phyloP scores from a whole-genome alignment of 2,797 vertebrate genomes.

The Lateolabrax maculatus region DNA sequence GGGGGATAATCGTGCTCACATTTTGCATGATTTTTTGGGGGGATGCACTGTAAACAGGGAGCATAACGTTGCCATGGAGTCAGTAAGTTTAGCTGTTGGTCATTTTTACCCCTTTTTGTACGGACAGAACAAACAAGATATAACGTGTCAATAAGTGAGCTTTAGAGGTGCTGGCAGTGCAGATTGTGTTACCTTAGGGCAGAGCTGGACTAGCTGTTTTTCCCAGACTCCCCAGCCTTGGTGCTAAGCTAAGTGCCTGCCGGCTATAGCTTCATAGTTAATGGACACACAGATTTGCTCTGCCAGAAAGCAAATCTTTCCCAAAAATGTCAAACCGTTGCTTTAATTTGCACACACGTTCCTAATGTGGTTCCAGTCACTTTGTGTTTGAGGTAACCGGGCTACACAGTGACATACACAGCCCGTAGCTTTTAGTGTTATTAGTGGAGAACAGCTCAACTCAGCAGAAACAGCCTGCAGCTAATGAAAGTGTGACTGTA shows the following conservation, averaged over 20 bases:
- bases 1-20: neutral
- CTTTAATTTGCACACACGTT: neutral
- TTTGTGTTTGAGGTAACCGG: constrained; percentile 46
- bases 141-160: too few species aligned
- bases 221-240: neutral
- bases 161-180: too few species aligned
- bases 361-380: constrained; percentile 10
- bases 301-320: constrained; percentile 1
- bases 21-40: neutral
- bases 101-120: too few species aligned
- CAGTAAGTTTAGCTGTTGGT: neutral
- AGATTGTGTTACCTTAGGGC: too few species aligned
- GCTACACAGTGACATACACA: constrained; percentile 36
- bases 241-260: neutral
- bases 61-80: neutral
- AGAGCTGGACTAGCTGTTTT: neutral
- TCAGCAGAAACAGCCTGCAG: constrained; percentile 75
- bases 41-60: neutral
- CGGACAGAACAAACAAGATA: neutral
- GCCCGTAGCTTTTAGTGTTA: constrained; percentile 63
- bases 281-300: neutral
- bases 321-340: neutral
- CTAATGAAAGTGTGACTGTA: constrained; percentile 77
- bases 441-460: constrained; percentile 64
- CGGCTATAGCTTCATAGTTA: neutral